phyloP scores from a whole-genome alignment of 2,113 vertebrate species.

The Sinocyclocheilus maitianheensis region DNA sequence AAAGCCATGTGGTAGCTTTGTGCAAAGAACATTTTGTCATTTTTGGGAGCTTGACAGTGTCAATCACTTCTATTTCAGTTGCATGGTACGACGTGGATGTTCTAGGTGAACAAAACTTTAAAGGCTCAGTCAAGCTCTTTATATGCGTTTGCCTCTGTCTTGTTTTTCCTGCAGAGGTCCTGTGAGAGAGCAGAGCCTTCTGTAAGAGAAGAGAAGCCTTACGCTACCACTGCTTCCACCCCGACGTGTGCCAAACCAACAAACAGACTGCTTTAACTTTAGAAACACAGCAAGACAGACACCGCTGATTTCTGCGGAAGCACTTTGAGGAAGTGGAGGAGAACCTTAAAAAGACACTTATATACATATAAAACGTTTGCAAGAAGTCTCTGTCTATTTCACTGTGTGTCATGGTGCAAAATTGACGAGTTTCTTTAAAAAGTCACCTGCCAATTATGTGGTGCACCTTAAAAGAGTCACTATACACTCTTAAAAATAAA shows the following conservation, averaged over 20 bases:
- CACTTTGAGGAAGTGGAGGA: conserved; percentile 47
- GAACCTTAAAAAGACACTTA: conserved; percentile 50
- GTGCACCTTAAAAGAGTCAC: conserved; percentile 89
- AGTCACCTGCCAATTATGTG: conserved; percentile 72
- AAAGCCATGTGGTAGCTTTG: background rate
- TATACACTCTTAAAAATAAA: conserved; percentile 35
- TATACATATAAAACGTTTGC: conserved; percentile 30
- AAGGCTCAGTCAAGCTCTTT: background rate
- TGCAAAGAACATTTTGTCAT: background rate
- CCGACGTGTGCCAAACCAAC: conserved; percentile 68
- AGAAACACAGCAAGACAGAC: conserved; percentile 36
- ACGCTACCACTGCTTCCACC: conserved; percentile 58
- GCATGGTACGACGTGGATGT: too few species aligned
- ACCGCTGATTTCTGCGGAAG: conserved; percentile 26
- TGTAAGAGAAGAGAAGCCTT: conserved; percentile 54
- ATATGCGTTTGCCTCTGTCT: background rate
- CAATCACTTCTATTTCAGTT: background rate
- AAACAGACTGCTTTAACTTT: conserved; percentile 55
- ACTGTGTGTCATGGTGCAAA: conserved; percentile 67
- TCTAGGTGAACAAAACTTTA: background rate
- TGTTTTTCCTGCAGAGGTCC: conserved; percentile 68
- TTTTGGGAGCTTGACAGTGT: background rate
- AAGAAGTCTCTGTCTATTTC: conserved; percentile 58
- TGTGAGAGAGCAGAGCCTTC: conserved; percentile 65
- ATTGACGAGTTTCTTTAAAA: conserved; percentile 67